phyloP scores from a whole-genome alignment of 2,113 vertebrate genomes.

The Neoarius graeffei region DNA sequence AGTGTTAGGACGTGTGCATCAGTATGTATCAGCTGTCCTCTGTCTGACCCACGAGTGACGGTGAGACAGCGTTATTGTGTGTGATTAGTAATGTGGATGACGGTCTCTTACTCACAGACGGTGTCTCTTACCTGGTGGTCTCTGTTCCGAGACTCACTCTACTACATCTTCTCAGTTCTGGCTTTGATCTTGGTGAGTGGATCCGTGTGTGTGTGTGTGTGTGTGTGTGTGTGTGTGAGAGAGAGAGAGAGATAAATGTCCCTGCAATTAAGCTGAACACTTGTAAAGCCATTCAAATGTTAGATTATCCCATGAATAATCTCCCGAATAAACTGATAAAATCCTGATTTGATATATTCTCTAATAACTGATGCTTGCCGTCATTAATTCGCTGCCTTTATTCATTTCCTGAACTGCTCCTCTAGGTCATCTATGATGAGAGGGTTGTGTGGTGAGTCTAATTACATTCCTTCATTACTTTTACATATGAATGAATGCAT shows the following conservation, averaged over 20 bases:
- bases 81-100: slow-evolving; percentile 6
- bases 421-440: slow-evolving; percentile 76
- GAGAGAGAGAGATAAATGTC: neutral
- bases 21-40: neutral
- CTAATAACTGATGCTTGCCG: neutral
- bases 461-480: slow-evolving; percentile 32
- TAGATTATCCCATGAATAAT: neutral
- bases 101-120: slow-evolving; percentile 56
- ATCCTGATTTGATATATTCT: neutral
- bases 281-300: neutral
- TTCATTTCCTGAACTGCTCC: slow-evolving; percentile 20
- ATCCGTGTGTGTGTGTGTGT: no score
- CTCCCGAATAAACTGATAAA: neutral
- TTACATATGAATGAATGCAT: slow-evolving; percentile 15
- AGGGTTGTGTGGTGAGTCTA: slow-evolving; percentile 74
- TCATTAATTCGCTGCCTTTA: neutral
- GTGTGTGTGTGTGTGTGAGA: neutral
- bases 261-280: neutral
- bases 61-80: neutral
- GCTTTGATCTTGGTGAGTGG: slow-evolving; percentile 63
- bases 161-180: slow-evolving; percentile 76
- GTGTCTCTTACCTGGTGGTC: slow-evolving; percentile 78
- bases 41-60: neutral
- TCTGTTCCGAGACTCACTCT: slow-evolving; percentile 74
- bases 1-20: neutral